Evolutionary conservation across 1,140 invertebrate species (phyloP), one percentile per base, ranked within the genome.

Genomic region (Periplaneta americana): DNA sequence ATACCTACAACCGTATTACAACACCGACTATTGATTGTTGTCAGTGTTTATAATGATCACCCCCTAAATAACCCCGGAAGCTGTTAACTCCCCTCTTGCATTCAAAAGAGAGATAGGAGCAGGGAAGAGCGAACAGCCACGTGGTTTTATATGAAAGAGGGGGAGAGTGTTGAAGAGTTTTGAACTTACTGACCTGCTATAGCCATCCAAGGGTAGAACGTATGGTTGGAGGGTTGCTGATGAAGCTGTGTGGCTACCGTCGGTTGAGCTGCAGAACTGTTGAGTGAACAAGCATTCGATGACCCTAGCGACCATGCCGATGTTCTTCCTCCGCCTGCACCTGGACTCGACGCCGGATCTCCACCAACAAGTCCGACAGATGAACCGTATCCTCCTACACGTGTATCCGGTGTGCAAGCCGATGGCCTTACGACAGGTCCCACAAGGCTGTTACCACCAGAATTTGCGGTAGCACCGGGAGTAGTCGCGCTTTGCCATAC

Each of bases 201-300:
- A 90, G 96, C 96, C 97, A 98, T 98, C 97, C 97, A 98, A 83
- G 97, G 97, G 91, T 98, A 98, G 91, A 98, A 98, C 86, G 96
- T 97, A 92, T 97, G 96, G 89, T 95, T 97, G 86, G 89, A 88
- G 87, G 93, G 92, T 88, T 94, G 92, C 90, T 96, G 95, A 87
- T 96, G 95, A 84, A 96, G 93, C 88, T 96, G 96, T 74, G 95
- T 93, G 78, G 93, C 93, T 82, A 94, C 93, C 75, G 88, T 84
- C 85, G 94, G 92, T 88, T 95, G 94, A 84, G 91, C 91, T 75
- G 94, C 92, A 81, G 86, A 85, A 82, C 94, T 91, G 87, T 93
- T 94, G 84, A 95, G 90, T 82, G 93, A 92, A 90, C 95, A 96
- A 87, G 94, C 94, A 89, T 95, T 95, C 89, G 94, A 94, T 78